phyloP scores from a whole-genome alignment of 2,888 invertebrate species.

The Tetrapedia diversipes region DNA sequence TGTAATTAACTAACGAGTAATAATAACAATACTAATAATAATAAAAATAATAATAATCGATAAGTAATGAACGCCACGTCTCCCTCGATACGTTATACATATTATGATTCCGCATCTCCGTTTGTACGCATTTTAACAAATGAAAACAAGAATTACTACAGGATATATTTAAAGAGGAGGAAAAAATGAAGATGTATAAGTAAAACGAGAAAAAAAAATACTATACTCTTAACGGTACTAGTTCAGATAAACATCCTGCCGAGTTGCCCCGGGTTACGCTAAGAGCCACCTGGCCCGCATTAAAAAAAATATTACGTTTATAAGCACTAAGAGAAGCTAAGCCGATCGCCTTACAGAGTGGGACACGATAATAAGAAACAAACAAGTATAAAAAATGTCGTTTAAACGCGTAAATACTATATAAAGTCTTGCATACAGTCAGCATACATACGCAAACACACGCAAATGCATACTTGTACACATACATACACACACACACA shows the following conservation, averaged over 20 bases:
- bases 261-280: constrained; percentile 78
- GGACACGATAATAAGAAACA: constrained; percentile 61
- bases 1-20: constrained; percentile 42
- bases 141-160: constrained; percentile 65
- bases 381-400: constrained; percentile 29
- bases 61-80: constrained; percentile 66
- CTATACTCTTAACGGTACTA: constrained; percentile 78
- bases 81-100: constrained; percentile 72
- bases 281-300: constrained; percentile 76
- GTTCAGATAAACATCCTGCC: constrained; percentile 79
- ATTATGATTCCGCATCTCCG: constrained; percentile 78
- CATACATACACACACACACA: neutral
- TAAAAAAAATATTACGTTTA: constrained; percentile 68
- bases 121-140: constrained; percentile 76
- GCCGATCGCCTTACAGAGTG: constrained; percentile 69
- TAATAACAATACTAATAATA: constrained; percentile 44
- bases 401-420: constrained; percentile 43
- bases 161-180: constrained; percentile 59
- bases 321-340: constrained; percentile 64
- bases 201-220: constrained; percentile 49
- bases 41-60: constrained; percentile 55
- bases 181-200: constrained; percentile 49
- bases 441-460: neutral
- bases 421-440: constrained; percentile 28
- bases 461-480: neutral